Base-by-base conservation (phyloP, 2,797 vertebrate genomes). In the Falco concolor region DNA sequence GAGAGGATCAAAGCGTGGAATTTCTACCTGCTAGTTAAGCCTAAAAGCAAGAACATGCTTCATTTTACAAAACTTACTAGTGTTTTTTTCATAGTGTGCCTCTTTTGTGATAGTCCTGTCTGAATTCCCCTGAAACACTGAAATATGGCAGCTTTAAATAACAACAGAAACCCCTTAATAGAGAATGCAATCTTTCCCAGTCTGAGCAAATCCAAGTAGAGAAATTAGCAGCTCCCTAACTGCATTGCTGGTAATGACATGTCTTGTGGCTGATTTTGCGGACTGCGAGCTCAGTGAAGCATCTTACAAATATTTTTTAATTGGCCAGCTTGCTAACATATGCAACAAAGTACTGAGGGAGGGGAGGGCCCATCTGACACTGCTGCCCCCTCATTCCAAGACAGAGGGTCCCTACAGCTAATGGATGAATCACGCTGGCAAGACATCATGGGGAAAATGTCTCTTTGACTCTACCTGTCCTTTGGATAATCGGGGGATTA, bases 221-320 rank as follows among this genome's bases (percentile, higher is more conserved):
- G 93, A 95, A 96, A 96, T 93, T 89, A 97, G 60, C 75, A 89
- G 57, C 18, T 47, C 42, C n/a, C 74, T 82, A 92, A 79, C 69
- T 67, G 54, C 52, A 36, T 13, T 74, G 74, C 61, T 61, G 45
- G 69, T 95, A 95, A 95, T 84, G 69, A 94, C 87, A 32, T 42
- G 67, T 79, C 89, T 93, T 0, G 1, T 75, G 74, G 88, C 67
- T 92, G 84, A 76, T 97, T 95, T 82, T 90, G 77, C 4, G 9
- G 63, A 84, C 54, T 89, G 91, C 38, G 40, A 89, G 91, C 91
- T 93, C 94, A 90, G 65, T 54, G 69, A 94, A 94, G 93, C 91
- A 95, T 93, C 84, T 92, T 93, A 87, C 86, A 95, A 97, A 95
- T 75, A 90, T 65, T 73, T 94, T 95, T 95, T 96, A 97, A 97